phyloP scores from a whole-genome alignment of 2,797 vertebrate species.

The Trematocara caparti region DNA sequence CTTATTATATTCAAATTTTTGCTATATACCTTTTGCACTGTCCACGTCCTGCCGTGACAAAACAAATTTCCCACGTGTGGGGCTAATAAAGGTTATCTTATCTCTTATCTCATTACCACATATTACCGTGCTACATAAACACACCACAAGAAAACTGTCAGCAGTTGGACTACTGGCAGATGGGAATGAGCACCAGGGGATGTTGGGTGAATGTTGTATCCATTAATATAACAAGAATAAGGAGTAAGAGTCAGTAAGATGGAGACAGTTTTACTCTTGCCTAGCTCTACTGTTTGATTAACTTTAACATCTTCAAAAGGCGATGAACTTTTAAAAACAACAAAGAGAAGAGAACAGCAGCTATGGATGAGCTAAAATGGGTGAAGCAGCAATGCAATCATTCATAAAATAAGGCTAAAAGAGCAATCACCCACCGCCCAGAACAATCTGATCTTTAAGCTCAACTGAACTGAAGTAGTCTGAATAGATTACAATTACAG shows the following conservation, averaged over 20 bases:
- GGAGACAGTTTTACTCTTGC: neutral
- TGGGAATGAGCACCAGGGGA: neutral
- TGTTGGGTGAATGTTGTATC: neutral
- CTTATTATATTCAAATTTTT: neutral
- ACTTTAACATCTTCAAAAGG: fast-evolving
- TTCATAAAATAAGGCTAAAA: neutral
- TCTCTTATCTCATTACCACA: neutral
- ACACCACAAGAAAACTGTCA: neutral
- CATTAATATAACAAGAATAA: neutral
- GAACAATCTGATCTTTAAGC: neutral
- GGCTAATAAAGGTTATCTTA: neutral
- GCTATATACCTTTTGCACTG: neutral
- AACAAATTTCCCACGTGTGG: neutral
- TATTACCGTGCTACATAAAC: neutral
- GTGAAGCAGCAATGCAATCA: neutral
- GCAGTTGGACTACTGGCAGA: neutral
- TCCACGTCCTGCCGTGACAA: neutral
- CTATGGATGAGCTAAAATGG: neutral
- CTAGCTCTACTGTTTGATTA: neutral
- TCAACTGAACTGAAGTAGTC: neutral
- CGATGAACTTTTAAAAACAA: fast-evolving
- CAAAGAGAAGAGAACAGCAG: neutral
- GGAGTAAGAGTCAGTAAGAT: neutral
- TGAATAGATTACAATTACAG: neutral
- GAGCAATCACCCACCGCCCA: neutral